phyloP scores from a whole-genome alignment of 2,797 vertebrate genomes.

The Clarias laeviceps region DNA sequence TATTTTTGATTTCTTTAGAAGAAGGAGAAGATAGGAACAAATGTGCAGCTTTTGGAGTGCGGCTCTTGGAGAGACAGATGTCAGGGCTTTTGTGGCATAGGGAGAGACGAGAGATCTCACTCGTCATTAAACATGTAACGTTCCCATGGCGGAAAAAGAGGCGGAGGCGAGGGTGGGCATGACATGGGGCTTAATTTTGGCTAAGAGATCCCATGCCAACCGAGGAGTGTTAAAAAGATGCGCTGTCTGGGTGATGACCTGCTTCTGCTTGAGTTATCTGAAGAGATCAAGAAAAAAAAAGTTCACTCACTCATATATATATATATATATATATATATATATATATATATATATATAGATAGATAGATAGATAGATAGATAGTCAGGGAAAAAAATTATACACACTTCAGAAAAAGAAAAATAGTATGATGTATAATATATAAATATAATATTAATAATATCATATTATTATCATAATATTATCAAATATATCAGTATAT shows the following conservation, averaged over 20 bases:
- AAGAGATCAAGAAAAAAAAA: not conserved
- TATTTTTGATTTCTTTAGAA: constrained; percentile 76
- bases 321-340: too few relatives aligned
- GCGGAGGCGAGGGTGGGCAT: constrained; percentile 67
- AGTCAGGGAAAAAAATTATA: too few relatives aligned
- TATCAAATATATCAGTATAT: too few relatives aligned
- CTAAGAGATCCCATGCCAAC: constrained; percentile 75
- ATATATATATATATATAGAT: too few relatives aligned
- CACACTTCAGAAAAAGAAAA: too few relatives aligned
- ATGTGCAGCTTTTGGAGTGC: constrained; percentile 71
- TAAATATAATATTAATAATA: too few relatives aligned
- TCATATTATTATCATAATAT: too few relatives aligned
- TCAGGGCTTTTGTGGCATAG: constrained; percentile 77
- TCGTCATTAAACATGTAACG: constrained; percentile 81
- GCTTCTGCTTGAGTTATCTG: constrained; percentile 17
- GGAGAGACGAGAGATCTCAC: constrained; percentile 68
- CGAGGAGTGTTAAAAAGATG: constrained; percentile 72
- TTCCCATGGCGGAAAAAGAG: constrained; percentile 76
- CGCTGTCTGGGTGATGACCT: constrained; percentile 69
- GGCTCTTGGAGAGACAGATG: constrained; percentile 78
- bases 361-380: too few relatives aligned
- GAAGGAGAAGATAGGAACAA: constrained; percentile 72
- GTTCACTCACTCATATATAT: not conserved
- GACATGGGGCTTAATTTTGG: constrained; percentile 78
- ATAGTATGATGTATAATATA: too few relatives aligned